Evolutionary conservation across 1,140 invertebrate genomes (phyloP).

Genomic region (Heliconius melpomene): DNA sequence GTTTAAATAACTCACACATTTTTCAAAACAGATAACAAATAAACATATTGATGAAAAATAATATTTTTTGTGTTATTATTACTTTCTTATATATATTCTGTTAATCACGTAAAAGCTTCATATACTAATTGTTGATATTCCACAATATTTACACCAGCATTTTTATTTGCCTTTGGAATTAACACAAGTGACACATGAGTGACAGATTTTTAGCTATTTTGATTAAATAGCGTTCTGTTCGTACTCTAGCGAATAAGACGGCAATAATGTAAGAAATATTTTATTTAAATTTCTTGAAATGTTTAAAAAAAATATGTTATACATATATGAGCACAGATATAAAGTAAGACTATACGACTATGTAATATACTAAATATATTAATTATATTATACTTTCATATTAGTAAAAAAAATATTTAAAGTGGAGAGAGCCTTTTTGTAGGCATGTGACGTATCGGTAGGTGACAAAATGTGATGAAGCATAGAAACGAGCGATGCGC

Average conservation of each 20-base stretch:
- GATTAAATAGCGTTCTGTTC: neutral
- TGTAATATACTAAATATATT: neutral
- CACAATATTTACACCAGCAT: neutral
- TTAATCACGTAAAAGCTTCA: neutral
- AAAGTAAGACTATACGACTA: too few relatives aligned
- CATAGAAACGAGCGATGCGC: slow-evolving; percentile 45
- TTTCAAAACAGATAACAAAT: neutral
- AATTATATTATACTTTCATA: neutral
- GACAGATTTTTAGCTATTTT: neutral
- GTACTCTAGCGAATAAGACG: neutral
- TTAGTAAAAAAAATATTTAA: slow-evolving; percentile 4
- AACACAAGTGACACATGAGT: neutral
- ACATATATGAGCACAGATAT: too few relatives aligned
- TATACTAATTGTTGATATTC: neutral
- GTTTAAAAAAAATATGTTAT: too few relatives aligned
- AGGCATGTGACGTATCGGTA: slow-evolving; percentile 34
- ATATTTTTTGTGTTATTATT: neutral
- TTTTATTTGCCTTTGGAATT: neutral
- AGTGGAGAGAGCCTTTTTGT: slow-evolving; percentile 4
- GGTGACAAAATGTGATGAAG: slow-evolving; percentile 43
- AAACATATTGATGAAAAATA: neutral
- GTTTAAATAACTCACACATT: neutral
- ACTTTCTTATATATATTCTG: too few relatives aligned
- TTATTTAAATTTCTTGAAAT: neutral
- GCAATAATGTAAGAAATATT: neutral